A percentile compares a stretch with the other conserved stretches of the same genome.
These are phyloP conservation scores for Neogale vison DNA, from an alignment of 2,113 vertebrate genomes.

Conservation along the genomic window DNA sequence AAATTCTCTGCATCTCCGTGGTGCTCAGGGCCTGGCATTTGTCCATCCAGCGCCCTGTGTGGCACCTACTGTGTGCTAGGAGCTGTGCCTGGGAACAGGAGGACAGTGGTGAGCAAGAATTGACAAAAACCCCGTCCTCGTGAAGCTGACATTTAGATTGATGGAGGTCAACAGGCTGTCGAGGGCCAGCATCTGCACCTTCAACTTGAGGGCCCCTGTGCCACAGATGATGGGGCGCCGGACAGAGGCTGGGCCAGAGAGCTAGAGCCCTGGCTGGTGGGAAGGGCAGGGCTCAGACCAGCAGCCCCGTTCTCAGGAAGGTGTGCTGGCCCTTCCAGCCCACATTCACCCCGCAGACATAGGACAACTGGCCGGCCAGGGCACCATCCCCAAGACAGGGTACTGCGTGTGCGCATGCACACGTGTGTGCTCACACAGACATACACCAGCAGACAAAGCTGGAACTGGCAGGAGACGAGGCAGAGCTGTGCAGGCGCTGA, in stretches of 20 bases:
- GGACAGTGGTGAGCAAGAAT: neutral
- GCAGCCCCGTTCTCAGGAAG: neutral
- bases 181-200: neutral
- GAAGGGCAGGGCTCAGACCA: neutral
- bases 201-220: neutral
- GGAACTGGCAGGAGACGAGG: neutral
- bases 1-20: neutral
- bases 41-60: neutral
- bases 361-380: neutral
- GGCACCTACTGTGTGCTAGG: neutral
- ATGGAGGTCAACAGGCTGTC: fast-evolving
- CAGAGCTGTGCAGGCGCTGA: neutral
- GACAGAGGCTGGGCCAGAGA: neutral
- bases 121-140: neutral
- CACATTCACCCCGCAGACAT: neutral
- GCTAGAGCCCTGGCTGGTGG: neutral
- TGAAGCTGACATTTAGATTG: neutral
- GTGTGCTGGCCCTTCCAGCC: neutral
- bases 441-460: neutral
- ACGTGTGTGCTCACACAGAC: neutral
- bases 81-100: neutral
- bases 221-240: neutral
- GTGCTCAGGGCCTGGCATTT: too few species aligned
- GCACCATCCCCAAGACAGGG: neutral
- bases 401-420: fast-evolving